These are phyloP conservation scores for Heliconius himera DNA, from an alignment of 1,140 invertebrate genomes.

Conservation along the genomic window DNA sequence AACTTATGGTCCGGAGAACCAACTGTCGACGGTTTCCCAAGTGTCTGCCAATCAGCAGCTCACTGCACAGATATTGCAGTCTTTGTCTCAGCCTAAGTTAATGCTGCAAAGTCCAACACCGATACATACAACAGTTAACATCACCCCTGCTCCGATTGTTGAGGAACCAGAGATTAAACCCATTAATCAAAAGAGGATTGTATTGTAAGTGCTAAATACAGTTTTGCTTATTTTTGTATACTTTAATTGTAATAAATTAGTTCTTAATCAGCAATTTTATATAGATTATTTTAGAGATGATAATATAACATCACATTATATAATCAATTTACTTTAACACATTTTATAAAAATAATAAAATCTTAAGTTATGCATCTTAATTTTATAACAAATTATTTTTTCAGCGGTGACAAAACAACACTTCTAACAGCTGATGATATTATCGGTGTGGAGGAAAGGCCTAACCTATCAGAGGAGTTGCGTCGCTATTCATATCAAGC, in stretches of 20 bases:
- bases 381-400: slow-evolving; percentile 54
- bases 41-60: slow-evolving; percentile 75
- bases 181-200: slow-evolving; percentile 68
- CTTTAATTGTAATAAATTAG: background rate
- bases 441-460: slow-evolving; percentile 76
- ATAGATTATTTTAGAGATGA: no score
- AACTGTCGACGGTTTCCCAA: slow-evolving; percentile 68
- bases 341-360: background rate
- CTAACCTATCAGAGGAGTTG: slow-evolving; percentile 76
- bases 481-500: slow-evolving; percentile 68
- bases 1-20: slow-evolving; percentile 70
- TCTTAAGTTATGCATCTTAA: slow-evolving; percentile 11
- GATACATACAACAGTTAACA: slow-evolving; percentile 50
- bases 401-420: slow-evolving; percentile 78
- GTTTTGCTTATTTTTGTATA: background rate
- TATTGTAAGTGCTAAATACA: slow-evolving; percentile 62
- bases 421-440: slow-evolving; percentile 74
- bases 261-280: no score
- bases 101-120: slow-evolving; percentile 61
- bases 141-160: slow-evolving; percentile 41
- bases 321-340: background rate
- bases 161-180: slow-evolving; percentile 62
- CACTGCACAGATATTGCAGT: slow-evolving; percentile 79
- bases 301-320: background rate
- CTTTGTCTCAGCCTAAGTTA: slow-evolving; percentile 73